Percentiles rank a stretch among this genome's conserved stretches.
Evolutionary conservation across 2,888 invertebrate genomes (phyloP).

Genomic region (Tridacna crocea): DNA sequence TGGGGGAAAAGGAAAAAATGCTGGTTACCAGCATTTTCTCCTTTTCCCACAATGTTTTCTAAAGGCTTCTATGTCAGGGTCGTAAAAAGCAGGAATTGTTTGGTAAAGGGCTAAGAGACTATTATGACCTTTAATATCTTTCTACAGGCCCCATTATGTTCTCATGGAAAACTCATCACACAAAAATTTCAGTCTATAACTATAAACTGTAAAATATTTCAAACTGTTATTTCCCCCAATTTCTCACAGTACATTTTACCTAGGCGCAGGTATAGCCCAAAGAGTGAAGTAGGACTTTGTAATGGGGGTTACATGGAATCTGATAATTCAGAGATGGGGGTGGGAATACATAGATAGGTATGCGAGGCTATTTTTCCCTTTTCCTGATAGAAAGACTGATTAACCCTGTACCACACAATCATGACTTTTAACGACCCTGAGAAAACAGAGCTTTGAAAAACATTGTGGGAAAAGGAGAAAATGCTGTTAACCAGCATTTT

Average conservation of each 20-base stretch:
- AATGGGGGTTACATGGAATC: conserved; percentile 18
- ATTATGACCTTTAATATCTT: conserved; percentile 13
- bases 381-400: background rate
- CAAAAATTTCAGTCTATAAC: too few relatives aligned
- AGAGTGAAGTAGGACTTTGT: conserved; percentile 4
- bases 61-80: background rate
- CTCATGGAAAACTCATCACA: too few relatives aligned
- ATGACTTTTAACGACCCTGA: too few relatives aligned
- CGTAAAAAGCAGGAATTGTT: too few relatives aligned
- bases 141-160: conserved; percentile 12
- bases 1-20: background rate
- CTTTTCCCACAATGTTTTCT: background rate
- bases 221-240: background rate
- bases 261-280: conserved; percentile 66
- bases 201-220: too few relatives aligned
- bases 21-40: background rate
- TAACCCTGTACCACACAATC: too few relatives aligned
- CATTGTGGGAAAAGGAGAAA: too few relatives aligned
- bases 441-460: too few relatives aligned
- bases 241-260: conserved; percentile 29
- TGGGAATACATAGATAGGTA: conserved; percentile 26
- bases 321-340: conserved; percentile 28
- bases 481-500: too few relatives aligned
- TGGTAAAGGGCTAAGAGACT: too few relatives aligned
- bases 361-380: background rate